phyloP scores from a whole-genome alignment of 2,113 vertebrate species.

The Spea bombifrons region DNA sequence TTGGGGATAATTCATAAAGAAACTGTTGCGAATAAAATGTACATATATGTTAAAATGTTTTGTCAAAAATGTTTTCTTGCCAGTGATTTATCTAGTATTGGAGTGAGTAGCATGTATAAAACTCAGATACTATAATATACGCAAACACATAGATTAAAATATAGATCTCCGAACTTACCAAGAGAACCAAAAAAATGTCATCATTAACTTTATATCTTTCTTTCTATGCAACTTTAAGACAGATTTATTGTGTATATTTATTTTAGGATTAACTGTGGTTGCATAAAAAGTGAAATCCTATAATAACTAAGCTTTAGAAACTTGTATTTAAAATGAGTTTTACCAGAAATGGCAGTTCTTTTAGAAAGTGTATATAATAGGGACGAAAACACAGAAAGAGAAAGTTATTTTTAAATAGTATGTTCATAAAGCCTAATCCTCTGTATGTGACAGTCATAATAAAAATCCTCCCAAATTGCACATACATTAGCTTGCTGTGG shows the following conservation, averaged over 20 bases:
- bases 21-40: too few relatives aligned
- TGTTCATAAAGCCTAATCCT: slow-evolving; percentile 11
- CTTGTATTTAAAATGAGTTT: slow-evolving; percentile 15
- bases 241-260: background rate
- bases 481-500: background rate
- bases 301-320: slow-evolving; percentile 32
- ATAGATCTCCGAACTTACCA: too few relatives aligned
- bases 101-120: too few relatives aligned
- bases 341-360: slow-evolving; percentile 11
- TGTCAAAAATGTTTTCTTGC: background rate
- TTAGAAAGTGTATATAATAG: slow-evolving; percentile 9
- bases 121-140: too few relatives aligned
- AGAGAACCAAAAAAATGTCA: too few relatives aligned
- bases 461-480: slow-evolving; percentile 7
- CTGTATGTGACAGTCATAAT: slow-evolving; percentile 34
- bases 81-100: background rate
- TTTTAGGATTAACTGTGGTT: background rate
- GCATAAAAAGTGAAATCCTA: slow-evolving; percentile 3
- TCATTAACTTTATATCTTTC: background rate
- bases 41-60: background rate
- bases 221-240: slow-evolving; percentile 8
- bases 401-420: slow-evolving; percentile 27
- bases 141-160: too few relatives aligned
- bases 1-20: too few relatives aligned
- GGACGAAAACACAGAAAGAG: slow-evolving; percentile 7